These are phyloP conservation scores for Melopsittacus undulatus DNA, from an alignment of 2,797 vertebrate species.

Conservation along the genomic window DNA sequence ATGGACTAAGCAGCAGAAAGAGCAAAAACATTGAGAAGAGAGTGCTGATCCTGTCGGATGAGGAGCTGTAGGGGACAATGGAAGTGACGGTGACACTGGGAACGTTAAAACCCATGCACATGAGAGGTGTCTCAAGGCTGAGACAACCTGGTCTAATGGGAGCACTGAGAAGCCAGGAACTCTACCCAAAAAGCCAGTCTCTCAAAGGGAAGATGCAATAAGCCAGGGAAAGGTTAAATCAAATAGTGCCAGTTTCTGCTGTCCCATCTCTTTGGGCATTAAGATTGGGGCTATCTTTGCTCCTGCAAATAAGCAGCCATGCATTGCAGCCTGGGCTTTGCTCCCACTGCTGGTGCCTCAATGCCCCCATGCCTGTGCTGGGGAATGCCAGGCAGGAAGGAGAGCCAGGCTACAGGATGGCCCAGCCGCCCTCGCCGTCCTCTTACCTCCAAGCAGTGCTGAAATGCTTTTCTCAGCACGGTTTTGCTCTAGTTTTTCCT, in stretches of 20 bases:
- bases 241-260: constrained; percentile 31
- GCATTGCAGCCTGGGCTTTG: not conserved
- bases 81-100: not conserved
- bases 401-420: not conserved
- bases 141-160: not conserved
- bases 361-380: not conserved
- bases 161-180: not conserved
- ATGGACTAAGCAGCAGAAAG: constrained; percentile 58
- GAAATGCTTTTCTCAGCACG: constrained; percentile 60
- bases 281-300: not conserved
- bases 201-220: not conserved
- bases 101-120: not conserved
- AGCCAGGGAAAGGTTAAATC: constrained; percentile 8
- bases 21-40: constrained; percentile 88
- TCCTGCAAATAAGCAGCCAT: not conserved
- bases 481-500: constrained; percentile 62
- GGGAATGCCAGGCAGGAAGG: not conserved
- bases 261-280: not conserved
- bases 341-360: not conserved
- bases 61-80: constrained; percentile 82
- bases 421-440: not conserved
- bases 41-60: constrained; percentile 89
- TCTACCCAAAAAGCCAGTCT: constrained; percentile 5
- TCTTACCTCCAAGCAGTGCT: not conserved
- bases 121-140: not conserved